A percentile compares a stretch with the other conserved stretches of the same genome.
Evolutionary conservation across 37 sponge, comb jelly and placozoan species (phyloP).

Genomic region (Lycopodina hypogea): DNA sequence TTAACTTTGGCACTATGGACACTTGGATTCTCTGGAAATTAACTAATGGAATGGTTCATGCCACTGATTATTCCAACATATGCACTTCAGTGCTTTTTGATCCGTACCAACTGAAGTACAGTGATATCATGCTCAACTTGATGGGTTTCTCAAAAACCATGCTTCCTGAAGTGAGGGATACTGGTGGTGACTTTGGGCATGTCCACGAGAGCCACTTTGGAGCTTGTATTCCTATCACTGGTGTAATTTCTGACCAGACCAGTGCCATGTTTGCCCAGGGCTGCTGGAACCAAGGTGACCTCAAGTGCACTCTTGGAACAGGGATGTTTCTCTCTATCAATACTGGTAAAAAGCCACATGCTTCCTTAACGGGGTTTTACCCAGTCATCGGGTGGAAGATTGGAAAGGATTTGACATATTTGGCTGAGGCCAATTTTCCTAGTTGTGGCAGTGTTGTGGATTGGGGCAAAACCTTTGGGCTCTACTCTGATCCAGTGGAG

Average conservation of each 20-base stretch:
- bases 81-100: constrained; percentile 81
- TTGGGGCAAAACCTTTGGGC: constrained; percentile 82
- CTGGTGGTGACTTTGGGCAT: constrained; percentile 68
- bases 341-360: constrained; percentile 76
- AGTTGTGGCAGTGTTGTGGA: constrained; percentile 89
- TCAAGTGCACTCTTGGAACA: constrained; percentile 89
- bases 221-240: constrained; percentile 64
- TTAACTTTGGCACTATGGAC: constrained; percentile 92
- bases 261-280: constrained; percentile 89
- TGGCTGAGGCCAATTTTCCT: constrained; percentile 85
- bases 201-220: constrained; percentile 61
- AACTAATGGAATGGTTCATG: constrained; percentile 76
- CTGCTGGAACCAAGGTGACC: constrained; percentile 85
- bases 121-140: constrained; percentile 49
- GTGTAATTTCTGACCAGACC: constrained; percentile 88
- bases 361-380: constrained; percentile 78
- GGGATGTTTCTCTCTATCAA: constrained; percentile 81
- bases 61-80: constrained; percentile 90
- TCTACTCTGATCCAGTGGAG: constrained; percentile 55
- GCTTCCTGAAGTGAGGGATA: constrained; percentile 77
- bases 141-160: constrained; percentile 67
- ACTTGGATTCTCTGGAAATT: constrained; percentile 95
- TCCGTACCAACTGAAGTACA: constrained; percentile 77
- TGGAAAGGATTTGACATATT: constrained; percentile 61
- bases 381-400: constrained; percentile 95